Evolutionary conservation across 2,888 invertebrate species (phyloP), one percentile per base, ranked within the genome.

Genomic region (Neuroscelio doddi): DNA sequence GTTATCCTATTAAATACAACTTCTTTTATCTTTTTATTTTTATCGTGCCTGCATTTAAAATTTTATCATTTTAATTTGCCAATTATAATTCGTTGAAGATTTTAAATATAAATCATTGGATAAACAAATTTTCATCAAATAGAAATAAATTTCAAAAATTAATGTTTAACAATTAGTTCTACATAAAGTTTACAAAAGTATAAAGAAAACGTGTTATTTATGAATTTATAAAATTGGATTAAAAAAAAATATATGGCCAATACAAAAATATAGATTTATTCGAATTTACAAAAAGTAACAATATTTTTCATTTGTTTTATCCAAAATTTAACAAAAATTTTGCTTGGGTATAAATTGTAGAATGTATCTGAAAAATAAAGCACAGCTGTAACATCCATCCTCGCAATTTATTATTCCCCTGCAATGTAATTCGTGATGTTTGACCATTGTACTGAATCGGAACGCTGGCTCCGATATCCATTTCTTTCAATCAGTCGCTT

Each of bases 401-500:
- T 34, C n/a, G 36, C 34, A 53, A 53, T 53, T 17, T 38, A 55
- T 55, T 45, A 55, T 55, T 38, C 55, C 17, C 15, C 12, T 16
- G 42, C 49, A 27, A 41, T 17, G 42, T 41, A 36, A 49, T 56
- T 42, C 27, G 34, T 24, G 10, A 41, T 21, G 36, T 51, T 30
- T 24, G 24, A 15, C 51, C 24, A 42, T 42, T 49, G 44, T 50
- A 12, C 15, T n/a, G 14, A 16, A 38, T 46, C 41, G 12, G 49
- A 45, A 53, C 52, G 45, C 41, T 39, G 39, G 29, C 46, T 53
- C 26, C 64, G 58, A 58, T 58, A 46, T 51, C 58, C 58, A 64
- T 58, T 58, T 64, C 58, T 55, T 64, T 58, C 53, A 50, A 58
- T 58, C 46, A 58, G 26, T 21, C 44, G 39, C 39, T 53, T 58